Percentiles rank a stretch among this genome's conserved stretches.
Evolutionary conservation across 2,888 invertebrate species (phyloP).

Genomic region (Nymphalis polychloros): DNA sequence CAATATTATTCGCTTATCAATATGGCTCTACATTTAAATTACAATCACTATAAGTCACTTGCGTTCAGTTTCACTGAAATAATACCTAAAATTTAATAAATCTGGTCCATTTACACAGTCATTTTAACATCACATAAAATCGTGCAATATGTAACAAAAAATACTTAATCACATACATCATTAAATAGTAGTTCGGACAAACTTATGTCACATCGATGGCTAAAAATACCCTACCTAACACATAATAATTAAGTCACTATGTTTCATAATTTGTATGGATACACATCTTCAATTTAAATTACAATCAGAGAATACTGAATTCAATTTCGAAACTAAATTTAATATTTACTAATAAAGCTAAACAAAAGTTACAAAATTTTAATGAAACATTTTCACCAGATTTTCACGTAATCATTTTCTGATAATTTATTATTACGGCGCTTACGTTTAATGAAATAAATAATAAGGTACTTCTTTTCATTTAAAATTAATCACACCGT

Average conservation of each 20-base stretch:
- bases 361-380: slow-evolving; percentile 16
- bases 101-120: slow-evolving; percentile 71
- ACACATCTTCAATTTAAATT: not conserved
- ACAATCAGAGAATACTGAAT: not conserved
- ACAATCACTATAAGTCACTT: slow-evolving; percentile 49
- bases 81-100: slow-evolving; percentile 53
- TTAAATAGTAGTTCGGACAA: slow-evolving; percentile 22
- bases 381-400: slow-evolving; percentile 6
- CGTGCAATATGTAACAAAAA: slow-evolving; percentile 63
- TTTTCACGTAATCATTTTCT: slow-evolving; percentile 3
- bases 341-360: slow-evolving; percentile 9
- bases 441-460: slow-evolving; percentile 39
- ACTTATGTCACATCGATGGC: slow-evolving; percentile 15
- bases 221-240: slow-evolving; percentile 25
- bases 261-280: not conserved
- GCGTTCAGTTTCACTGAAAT: slow-evolving; percentile 68
- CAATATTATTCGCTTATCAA: slow-evolving; percentile 43
- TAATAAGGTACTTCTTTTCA: slow-evolving; percentile 45
- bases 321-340: not conserved
- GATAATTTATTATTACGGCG: slow-evolving; percentile 13
- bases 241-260: slow-evolving; percentile 18
- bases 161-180: slow-evolving; percentile 27
- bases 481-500: slow-evolving; percentile 63
- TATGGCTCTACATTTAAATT: slow-evolving; percentile 55
- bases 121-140: slow-evolving; percentile 66